A percentile compares a stretch with the other conserved stretches of the same genome.
Conservation (phyloP, 2,888 invertebrate species). For the Conistra vaccinii region DNA sequence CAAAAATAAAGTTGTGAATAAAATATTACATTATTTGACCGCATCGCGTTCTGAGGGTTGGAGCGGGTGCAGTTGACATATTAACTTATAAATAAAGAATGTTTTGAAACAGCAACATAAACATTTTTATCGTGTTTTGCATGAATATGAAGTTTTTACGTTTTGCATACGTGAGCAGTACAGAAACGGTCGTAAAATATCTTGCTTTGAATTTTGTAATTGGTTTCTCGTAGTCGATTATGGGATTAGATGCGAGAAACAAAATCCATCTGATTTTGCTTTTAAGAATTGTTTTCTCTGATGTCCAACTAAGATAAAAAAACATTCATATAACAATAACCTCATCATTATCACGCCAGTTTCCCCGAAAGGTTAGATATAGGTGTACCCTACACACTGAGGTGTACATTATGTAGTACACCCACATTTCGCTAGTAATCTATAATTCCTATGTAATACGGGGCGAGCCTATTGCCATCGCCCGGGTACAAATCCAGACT, state of each 20-base stretch:
- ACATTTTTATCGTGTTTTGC: slow-evolving; percentile 56
- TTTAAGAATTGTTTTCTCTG: neutral
- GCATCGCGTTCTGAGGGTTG: slow-evolving; percentile 60
- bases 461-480: neutral
- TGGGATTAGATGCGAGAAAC: neutral
- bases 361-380: neutral
- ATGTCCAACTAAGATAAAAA: neutral
- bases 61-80: slow-evolving; percentile 67
- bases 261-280: neutral
- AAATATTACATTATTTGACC: slow-evolving; percentile 76
- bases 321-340: neutral
- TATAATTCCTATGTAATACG: neutral
- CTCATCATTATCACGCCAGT: neutral
- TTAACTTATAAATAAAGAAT: slow-evolving; percentile 65
- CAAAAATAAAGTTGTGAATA: slow-evolving; percentile 75
- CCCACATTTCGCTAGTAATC: neutral
- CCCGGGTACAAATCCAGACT: neutral
- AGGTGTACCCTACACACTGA: neutral
- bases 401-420: neutral
- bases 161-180: slow-evolving; percentile 28
- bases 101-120: slow-evolving; percentile 47
- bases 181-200: slow-evolving; percentile 12
- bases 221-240: neutral
- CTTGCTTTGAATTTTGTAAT: slow-evolving; percentile 13
- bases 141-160: slow-evolving; percentile 43